Conservation (phyloP, 2,888 invertebrate species). For the Orthosia gracilis region DNA sequence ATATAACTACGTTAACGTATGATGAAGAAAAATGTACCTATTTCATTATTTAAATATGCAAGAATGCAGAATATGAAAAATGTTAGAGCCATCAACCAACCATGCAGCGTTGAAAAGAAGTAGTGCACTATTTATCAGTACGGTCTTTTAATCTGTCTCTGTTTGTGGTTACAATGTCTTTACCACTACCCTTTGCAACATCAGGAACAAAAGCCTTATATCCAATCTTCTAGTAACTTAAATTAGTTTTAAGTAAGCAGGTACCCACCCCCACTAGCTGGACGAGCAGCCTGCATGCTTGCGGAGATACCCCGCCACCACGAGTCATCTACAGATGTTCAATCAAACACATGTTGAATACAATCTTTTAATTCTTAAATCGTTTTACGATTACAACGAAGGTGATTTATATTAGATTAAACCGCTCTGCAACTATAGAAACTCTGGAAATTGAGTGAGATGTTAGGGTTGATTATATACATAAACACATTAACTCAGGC, state of each 20-base stretch:
- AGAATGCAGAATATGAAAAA: constrained; percentile 15
- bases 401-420: too few species aligned
- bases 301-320: constrained; percentile 41
- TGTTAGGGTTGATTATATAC: too few species aligned
- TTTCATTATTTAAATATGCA: not conserved
- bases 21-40: not conserved
- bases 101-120: not conserved
- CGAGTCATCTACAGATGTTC: constrained; percentile 44
- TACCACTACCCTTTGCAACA: not conserved
- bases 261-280: constrained; percentile 44
- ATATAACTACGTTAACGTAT: not conserved
- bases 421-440: not conserved
- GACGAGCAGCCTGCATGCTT: constrained; percentile 19
- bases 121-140: not conserved
- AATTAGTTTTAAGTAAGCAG: constrained; percentile 10
- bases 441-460: not conserved
- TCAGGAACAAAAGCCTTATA: not conserved
- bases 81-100: not conserved
- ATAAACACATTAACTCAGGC: too few species aligned
- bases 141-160: not conserved
- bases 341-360: constrained; percentile 35
- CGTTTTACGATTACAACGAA: not conserved
- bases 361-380: constrained; percentile 18
- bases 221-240: constrained; percentile 6
- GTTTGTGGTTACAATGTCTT: not conserved